Evolutionary conservation across 1,140 invertebrate species (phyloP).

Genomic region (Trachelipus rathkii): DNA sequence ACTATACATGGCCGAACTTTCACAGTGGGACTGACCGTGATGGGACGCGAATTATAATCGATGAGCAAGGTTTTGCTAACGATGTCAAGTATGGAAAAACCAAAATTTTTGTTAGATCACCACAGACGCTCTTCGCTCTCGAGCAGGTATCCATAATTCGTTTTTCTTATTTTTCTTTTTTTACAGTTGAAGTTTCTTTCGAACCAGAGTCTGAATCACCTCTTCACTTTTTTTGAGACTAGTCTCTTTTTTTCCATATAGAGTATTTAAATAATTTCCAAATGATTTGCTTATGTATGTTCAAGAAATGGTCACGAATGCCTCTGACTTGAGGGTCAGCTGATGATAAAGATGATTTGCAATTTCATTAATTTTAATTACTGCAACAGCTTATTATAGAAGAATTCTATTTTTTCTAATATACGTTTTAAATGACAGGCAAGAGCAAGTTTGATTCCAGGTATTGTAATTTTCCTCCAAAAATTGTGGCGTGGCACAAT

Average conservation of each 20-base stretch:
- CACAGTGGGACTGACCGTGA: slow-evolving; percentile 69
- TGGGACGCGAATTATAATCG: slow-evolving; percentile 74
- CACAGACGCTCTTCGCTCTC: slow-evolving; percentile 79
- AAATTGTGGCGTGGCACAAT: slow-evolving; percentile 85
- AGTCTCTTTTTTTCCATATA: no score
- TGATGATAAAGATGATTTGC: no score
- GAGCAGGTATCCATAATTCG: slow-evolving; percentile 61
- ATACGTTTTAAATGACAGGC: slow-evolving; percentile 48
- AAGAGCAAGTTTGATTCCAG: slow-evolving; percentile 74
- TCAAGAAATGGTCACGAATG: no score
- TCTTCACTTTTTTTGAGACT: no score
- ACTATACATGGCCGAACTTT: slow-evolving; percentile 92
- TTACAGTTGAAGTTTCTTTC: neutral
- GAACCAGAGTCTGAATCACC: neutral
- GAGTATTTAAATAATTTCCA: no score
- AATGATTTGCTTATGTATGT: no score
- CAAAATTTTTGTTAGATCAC: slow-evolving; percentile 89
- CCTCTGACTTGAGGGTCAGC: no score
- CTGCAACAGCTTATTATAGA: no score
- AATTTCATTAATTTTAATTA: no score
- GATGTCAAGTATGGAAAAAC: slow-evolving; percentile 92
- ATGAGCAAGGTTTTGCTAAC: slow-evolving; percentile 68
- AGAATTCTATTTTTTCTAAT: no score
- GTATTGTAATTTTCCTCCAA: slow-evolving; percentile 85
- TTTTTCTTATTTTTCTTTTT: no score